Conservation (phyloP, 2,797 vertebrate genomes). For the Sphenodon punctatus region DNA sequence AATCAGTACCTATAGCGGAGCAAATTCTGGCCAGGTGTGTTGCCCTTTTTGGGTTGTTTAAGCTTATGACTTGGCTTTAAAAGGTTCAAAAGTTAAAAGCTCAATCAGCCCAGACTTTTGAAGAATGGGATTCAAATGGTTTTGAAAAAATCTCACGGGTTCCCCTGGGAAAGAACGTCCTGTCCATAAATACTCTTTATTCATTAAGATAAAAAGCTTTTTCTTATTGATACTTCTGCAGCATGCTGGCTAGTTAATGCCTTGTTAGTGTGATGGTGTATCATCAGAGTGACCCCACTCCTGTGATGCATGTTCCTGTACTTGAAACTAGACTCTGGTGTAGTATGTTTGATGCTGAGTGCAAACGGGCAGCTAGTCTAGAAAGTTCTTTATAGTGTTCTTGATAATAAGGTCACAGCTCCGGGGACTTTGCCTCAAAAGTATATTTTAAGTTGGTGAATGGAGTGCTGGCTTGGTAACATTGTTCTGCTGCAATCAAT, state of each 20-base stretch:
- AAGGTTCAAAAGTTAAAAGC: not conserved
- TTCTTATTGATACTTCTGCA: not conserved
- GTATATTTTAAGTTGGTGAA: not conserved
- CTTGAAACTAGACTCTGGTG: not conserved
- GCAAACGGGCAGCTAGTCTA: not conserved
- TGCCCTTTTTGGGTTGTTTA: conserved; percentile 3
- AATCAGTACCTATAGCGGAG: not conserved
- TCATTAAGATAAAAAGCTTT: not conserved
- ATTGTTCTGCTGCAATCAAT: not conserved
- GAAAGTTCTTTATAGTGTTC: not conserved
- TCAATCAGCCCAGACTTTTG: not conserved
- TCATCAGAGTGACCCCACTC: not conserved
- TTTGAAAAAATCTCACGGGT: not conserved
- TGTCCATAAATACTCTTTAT: not conserved
- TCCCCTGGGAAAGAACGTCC: not conserved
- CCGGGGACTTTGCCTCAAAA: not conserved
- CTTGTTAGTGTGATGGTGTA: not conserved
- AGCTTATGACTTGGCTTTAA: not conserved
- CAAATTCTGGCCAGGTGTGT: not conserved
- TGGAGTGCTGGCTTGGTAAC: not conserved
- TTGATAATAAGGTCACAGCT: not conserved
- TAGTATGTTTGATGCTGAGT: not conserved
- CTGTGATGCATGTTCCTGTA: fast-evolving
- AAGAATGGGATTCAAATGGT: not conserved
- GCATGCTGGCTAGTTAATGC: not conserved